Evolutionary conservation across 2,797 vertebrate genomes (phyloP), one percentile per base, ranked within the genome.

Genomic region (Onychomys torridus): DNA sequence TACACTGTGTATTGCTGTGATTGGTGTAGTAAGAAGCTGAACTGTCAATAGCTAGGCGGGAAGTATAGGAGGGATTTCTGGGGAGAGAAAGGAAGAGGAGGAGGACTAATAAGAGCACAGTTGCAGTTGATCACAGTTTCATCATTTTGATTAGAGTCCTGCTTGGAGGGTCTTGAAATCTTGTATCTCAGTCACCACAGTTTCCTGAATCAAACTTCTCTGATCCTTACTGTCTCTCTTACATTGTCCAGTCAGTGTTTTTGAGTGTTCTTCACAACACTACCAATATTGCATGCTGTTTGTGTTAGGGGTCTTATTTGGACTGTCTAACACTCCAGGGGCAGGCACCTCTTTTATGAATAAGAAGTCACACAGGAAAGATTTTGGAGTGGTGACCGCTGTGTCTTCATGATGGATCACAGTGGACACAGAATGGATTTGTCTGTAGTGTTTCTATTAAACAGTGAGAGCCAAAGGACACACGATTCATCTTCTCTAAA

Each of bases 381-480:
- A 52, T 57, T 90, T 77, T 77, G 14, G 71, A 32, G 79, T 49
- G 7, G 27, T 19, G 83, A 90, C 55, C 34, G 65, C 49, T 77
- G 5, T 71, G 89, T 96, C 9, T 93, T 0, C 78, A 12, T 61
- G 90, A 97, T 91, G 95, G 29, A 97, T 94, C 65, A 67, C 14
- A 69, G 37, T 11, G 11, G 97, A 96, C 90, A 90, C 46, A 96
- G 97, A 79, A 79, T 84, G 59, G 67, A 97, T 93, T 87, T 65
- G 87, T 77, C 37, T 93, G 90, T 92, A 83, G 85, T 77, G 69
- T 96, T 97, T 95, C 81, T 96, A 17, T 92, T 97, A 86, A 98
- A 89, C 78, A 86, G 71, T 0, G 0, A 81, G 75, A 96, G 57
- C 95, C 86, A 96, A 98, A 93, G 69, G 57, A 95, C 29, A 73